phyloP scores from a whole-genome alignment of 2,113 vertebrate genomes.

The Otolemur garnettii region DNA sequence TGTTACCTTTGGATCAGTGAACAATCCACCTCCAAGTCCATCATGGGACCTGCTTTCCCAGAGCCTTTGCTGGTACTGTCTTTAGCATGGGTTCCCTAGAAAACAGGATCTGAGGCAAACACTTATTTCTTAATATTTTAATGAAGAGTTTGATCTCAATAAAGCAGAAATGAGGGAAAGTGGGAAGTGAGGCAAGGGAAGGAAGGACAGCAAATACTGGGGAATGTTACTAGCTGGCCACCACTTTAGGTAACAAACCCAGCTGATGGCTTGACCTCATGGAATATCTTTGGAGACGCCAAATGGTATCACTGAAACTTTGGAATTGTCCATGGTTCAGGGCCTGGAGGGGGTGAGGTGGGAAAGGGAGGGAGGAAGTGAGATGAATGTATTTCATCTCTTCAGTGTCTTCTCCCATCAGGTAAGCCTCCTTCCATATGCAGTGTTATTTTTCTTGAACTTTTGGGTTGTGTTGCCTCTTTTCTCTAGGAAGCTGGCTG shows the following conservation, averaged over 20 bases:
- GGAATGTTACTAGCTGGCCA: not conserved
- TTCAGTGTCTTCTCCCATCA: not conserved
- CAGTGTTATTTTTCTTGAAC: not conserved
- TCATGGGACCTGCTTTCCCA: not conserved
- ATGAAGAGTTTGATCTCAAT: not conserved
- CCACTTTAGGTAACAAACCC: not conserved
- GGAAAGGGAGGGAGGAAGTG: not conserved
- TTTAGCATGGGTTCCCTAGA: constrained; percentile 14
- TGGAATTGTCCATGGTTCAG: not conserved
- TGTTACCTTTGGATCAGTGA: not conserved
- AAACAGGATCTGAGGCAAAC: not conserved
- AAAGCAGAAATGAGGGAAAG: constrained; percentile 3
- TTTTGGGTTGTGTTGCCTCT: not conserved
- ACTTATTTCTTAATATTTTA: not conserved
- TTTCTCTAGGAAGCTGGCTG: not conserved
- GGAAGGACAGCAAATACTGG: not conserved
- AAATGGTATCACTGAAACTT: not conserved
- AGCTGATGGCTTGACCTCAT: not conserved
- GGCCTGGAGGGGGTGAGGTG: not conserved
- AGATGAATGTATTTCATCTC: not conserved
- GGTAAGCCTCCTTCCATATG: not conserved
- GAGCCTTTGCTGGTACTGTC: not conserved
- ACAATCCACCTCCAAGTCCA: not conserved
- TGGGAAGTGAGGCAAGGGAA: not conserved
- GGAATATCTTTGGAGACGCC: not conserved